phyloP scores from a whole-genome alignment of 2,113 vertebrate genomes.

The Tetraodon nigroviridis region DNA sequence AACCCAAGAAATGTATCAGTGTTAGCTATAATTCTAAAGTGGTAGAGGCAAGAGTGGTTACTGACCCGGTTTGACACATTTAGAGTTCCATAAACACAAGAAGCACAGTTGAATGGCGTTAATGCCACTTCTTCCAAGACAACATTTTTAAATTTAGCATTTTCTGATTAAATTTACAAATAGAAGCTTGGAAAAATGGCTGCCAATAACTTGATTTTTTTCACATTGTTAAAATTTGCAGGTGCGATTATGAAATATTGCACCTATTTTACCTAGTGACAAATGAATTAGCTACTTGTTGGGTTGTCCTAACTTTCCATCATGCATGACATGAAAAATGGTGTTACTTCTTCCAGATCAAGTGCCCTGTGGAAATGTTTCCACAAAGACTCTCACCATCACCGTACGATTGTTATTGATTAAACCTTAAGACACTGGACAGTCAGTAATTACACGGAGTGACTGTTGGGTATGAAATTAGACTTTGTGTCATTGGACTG shows the following conservation, averaged over 20 bases:
- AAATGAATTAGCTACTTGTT: slow-evolving; percentile 41
- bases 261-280: slow-evolving; percentile 28
- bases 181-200: too few relatives aligned
- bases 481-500: slow-evolving; percentile 73
- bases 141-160: too few relatives aligned
- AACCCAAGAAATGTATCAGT: not conserved
- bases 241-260: slow-evolving; percentile 5
- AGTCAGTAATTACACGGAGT: slow-evolving; percentile 76
- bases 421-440: slow-evolving; percentile 64
- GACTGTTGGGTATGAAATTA: slow-evolving; percentile 78
- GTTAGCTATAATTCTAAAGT: not conserved
- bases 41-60: not conserved
- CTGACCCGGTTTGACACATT: too few relatives aligned
- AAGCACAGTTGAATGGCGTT: too few relatives aligned
- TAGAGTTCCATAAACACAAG: too few relatives aligned
- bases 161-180: too few relatives aligned
- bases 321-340: slow-evolving; percentile 34
- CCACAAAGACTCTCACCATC: slow-evolving; percentile 37
- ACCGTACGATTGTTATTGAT: slow-evolving; percentile 67
- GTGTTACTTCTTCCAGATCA: slow-evolving; percentile 38
- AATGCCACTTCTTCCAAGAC: too few relatives aligned
- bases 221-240: not conserved
- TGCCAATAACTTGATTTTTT: too few relatives aligned
- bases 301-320: slow-evolving; percentile 21
- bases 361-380: slow-evolving; percentile 33